These are phyloP conservation scores for Carapus acus DNA, from an alignment of 2,797 vertebrate species.

Conservation along the genomic window DNA sequence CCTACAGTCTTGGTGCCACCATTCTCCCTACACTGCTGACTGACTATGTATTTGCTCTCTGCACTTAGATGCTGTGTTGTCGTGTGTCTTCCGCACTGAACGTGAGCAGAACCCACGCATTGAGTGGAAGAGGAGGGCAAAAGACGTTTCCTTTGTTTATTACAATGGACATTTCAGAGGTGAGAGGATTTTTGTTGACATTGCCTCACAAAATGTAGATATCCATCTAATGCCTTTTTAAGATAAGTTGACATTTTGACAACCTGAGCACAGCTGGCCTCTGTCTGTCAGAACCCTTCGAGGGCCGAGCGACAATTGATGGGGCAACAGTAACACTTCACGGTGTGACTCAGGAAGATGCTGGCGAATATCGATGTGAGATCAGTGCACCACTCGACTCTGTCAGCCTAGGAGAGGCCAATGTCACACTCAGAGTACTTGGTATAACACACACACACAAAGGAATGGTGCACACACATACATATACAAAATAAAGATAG, in stretches of 20 bases:
- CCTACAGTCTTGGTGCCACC: too few species aligned
- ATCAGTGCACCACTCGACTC: conserved; percentile 80
- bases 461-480: background rate
- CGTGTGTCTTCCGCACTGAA: conserved; percentile 79
- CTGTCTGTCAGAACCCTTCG: conserved; percentile 71
- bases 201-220: too few species aligned
- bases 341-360: conserved; percentile 83
- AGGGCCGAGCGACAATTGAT: conserved; percentile 78
- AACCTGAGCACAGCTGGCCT: background rate
- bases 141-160: conserved; percentile 84
- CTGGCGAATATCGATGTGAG: conserved; percentile 92
- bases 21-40: too few species aligned
- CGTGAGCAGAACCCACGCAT: conserved; percentile 75
- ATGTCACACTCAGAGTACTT: conserved; percentile 82
- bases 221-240: too few species aligned
- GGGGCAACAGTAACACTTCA: conserved; percentile 82
- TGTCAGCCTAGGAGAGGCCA: conserved; percentile 80
- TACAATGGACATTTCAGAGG: conserved; percentile 79
- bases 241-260: background rate
- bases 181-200: too few species aligned
- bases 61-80: conserved; percentile 78
- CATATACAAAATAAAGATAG: background rate
- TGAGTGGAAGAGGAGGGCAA: conserved; percentile 91
- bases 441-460: conserved; percentile 78
- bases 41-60: conserved; percentile 17